Percentiles rank a stretch among this genome's conserved stretches.
Evolutionary conservation across 2,888 invertebrate genomes (phyloP).

Genomic region (Phortica okadai): DNA sequence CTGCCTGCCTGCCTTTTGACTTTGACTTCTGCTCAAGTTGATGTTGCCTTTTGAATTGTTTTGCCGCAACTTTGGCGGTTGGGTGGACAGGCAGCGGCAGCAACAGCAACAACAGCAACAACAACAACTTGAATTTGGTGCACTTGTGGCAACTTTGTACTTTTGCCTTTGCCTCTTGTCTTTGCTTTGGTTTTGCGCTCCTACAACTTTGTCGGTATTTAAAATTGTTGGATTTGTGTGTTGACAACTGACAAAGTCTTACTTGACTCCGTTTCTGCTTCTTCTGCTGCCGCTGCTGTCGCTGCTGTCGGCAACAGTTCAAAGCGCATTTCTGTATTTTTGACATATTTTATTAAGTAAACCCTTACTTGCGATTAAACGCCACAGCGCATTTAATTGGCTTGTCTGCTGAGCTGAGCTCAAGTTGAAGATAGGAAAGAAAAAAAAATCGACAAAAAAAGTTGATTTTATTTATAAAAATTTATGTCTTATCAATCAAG

Average conservation of each 20-base stretch:
- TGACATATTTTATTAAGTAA: slow-evolving; percentile 38
- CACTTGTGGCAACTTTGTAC: background rate
- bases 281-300: background rate
- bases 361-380: background rate
- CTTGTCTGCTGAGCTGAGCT: background rate
- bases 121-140: slow-evolving; percentile 14
- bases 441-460: background rate
- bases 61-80: slow-evolving; percentile 6
- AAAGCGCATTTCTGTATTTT: slow-evolving; percentile 39
- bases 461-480: background rate
- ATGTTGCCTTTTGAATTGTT: slow-evolving; percentile 10
- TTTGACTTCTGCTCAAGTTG: background rate
- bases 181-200: slow-evolving; percentile 47
- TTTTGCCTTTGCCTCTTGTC: slow-evolving; percentile 5
- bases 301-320: slow-evolving; percentile 29
- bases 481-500: slow-evolving; percentile 12
- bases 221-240: slow-evolving; percentile 20
- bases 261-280: background rate
- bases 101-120: background rate
- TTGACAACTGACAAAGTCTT: slow-evolving; percentile 15
- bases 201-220: slow-evolving; percentile 48
- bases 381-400: background rate
- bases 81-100: background rate
- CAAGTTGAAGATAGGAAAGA: background rate
- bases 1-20: background rate